Conservation (phyloP, 2,888 invertebrate genomes). For the Vanessa cardui region DNA sequence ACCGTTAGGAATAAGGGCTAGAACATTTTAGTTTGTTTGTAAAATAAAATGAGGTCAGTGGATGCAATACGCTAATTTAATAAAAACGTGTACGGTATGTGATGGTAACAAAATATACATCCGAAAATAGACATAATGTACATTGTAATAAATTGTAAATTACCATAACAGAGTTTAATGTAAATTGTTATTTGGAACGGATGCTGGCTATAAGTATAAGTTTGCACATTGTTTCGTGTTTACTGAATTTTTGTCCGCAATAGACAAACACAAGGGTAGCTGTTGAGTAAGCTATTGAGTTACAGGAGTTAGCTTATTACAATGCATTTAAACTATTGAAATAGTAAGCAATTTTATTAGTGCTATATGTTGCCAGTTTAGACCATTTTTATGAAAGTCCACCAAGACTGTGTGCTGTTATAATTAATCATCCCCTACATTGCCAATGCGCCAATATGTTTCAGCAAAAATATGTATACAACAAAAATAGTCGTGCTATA, state of each 20-base stretch:
- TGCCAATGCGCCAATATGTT: too few species aligned
- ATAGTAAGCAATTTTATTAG: too few species aligned
- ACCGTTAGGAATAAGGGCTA: slow-evolving; percentile 3
- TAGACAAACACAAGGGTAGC: too few species aligned
- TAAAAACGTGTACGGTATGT: slow-evolving; percentile 34
- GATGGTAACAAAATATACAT: slow-evolving; percentile 12
- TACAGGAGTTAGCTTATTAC: too few species aligned
- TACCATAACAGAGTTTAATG: slow-evolving; percentile 1
- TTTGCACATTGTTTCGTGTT: not conserved
- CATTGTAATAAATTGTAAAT: slow-evolving; percentile 9
- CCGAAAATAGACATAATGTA: slow-evolving; percentile 14
- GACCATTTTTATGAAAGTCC: too few species aligned
- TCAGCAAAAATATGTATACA: too few species aligned
- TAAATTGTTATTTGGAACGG: slow-evolving; percentile 14
- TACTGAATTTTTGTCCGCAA: not conserved
- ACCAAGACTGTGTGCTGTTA: too few species aligned
- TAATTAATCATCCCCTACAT: too few species aligned
- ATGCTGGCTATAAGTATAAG: not conserved
- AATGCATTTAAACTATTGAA: too few species aligned
- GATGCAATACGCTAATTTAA: slow-evolving; percentile 43
- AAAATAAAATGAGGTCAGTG: slow-evolving; percentile 35
- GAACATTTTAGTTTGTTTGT: slow-evolving; percentile 11
- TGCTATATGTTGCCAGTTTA: too few species aligned
- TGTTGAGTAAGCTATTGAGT: too few species aligned
- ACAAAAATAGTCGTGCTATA: too few species aligned